Conservation (phyloP, 2,113 vertebrate genomes). For the Oostethus manadensis region DNA sequence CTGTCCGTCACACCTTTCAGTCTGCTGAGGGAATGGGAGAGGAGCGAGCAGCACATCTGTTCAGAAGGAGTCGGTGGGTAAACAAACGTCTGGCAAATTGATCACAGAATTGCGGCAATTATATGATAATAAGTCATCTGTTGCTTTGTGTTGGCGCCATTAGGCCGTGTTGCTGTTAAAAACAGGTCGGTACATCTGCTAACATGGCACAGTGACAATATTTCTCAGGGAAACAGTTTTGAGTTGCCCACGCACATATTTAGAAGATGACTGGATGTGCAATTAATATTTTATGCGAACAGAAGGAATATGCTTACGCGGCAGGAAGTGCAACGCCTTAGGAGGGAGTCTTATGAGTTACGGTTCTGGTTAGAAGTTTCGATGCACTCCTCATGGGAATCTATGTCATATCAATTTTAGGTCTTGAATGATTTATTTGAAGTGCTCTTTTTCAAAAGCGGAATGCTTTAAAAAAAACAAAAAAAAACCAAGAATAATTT, state of each 20-base stretch:
- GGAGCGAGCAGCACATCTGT: constrained; percentile 36
- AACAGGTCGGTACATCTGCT: constrained; percentile 23
- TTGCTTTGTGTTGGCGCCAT: background rate
- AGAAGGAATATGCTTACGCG: constrained; percentile 1
- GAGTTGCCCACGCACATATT: background rate
- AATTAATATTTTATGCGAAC: constrained; percentile 2
- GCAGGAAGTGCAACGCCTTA: background rate
- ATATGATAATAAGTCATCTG: constrained; percentile 18
- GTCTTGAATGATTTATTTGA: too few relatives aligned
- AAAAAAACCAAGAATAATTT: too few relatives aligned
- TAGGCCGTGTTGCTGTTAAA: constrained; percentile 13
- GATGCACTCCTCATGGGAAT: too few relatives aligned
- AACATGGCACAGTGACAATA: background rate
- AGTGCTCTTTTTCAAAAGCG: too few relatives aligned
- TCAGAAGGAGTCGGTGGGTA: constrained; percentile 27
- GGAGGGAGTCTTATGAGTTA: background rate
- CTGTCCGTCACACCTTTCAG: constrained; percentile 27
- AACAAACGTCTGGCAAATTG: constrained; percentile 40
- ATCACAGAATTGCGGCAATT: constrained; percentile 16
- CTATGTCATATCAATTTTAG: too few relatives aligned
- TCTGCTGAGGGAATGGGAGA: constrained; percentile 14
- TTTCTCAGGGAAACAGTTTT: background rate
- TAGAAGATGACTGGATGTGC: background rate
- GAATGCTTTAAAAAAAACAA: too few relatives aligned
- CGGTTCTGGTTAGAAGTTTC: too few relatives aligned